Conservation (phyloP, 2,797 vertebrate genomes). For the Taeniopygia guttata region DNA sequence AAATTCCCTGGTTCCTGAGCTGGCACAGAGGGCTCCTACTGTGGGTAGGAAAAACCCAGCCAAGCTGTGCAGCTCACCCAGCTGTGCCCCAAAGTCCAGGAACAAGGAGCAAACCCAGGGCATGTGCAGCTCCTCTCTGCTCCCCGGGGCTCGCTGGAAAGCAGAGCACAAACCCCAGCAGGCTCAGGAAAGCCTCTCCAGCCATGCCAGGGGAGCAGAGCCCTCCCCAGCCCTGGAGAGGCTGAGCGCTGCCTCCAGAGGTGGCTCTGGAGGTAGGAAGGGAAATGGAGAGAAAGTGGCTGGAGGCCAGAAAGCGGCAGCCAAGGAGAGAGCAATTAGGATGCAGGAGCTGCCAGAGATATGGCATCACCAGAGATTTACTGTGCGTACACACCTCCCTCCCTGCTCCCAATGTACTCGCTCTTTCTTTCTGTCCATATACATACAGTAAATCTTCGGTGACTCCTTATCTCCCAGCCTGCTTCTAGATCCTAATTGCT, state of each 20-base stretch:
- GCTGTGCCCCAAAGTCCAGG: neutral
- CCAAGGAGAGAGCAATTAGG: constrained; percentile 51
- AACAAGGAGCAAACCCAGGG: neutral
- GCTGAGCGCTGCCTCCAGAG: neutral
- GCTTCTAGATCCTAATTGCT: constrained; percentile 69
- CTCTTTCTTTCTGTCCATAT: constrained; percentile 59
- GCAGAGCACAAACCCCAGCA: neutral
- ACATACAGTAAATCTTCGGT: constrained; percentile 69
- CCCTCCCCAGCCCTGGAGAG: neutral
- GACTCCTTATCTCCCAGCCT: constrained; percentile 68
- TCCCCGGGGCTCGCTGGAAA: neutral
- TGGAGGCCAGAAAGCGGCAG: constrained; percentile 19
- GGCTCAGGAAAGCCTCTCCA: neutral
- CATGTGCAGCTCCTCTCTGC: neutral
- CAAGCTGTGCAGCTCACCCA: fast-evolving
- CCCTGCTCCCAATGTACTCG: constrained; percentile 50
- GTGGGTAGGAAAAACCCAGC: neutral
- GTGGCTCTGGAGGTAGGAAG: neutral
- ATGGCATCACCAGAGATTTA: constrained; percentile 57
- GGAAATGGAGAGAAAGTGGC: constrained; percentile 14
- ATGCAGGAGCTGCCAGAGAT: constrained; percentile 59
- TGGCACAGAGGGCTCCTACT: neutral
- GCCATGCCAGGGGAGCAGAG: neutral
- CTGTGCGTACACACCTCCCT: constrained; percentile 60
- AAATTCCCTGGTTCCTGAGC: neutral